Evolutionary conservation across 1,140 invertebrate species (phyloP), one percentile per base, ranked within the genome.

Genomic region (Subanguina moxae): DNA sequence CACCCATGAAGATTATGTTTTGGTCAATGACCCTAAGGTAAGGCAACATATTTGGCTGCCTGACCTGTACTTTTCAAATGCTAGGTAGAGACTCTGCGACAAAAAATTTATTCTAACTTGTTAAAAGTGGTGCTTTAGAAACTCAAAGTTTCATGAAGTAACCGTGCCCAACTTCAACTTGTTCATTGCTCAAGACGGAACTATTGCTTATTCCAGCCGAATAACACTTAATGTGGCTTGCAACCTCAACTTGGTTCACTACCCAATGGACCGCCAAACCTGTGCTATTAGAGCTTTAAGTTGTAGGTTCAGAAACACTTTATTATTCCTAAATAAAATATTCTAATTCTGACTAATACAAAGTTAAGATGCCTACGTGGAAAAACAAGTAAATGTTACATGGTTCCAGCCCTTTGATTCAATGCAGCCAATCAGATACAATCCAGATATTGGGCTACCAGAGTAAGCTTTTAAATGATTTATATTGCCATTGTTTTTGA

Each of bases 11-110:
- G 78, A 81, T 38, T 82, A 82, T 59, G 57, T 80, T 46, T 64
- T 81, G n/a, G 72, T 81, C 59, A 78, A 76, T 52, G 77, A 81
- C 42, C 64, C 65, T 28, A 68, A 73, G 38, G 68, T 82, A 46
- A 62, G 73, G 27, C 70, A 81, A 19, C 64, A 78, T 58, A 76
- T 81, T 38, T 81, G 79, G 78, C 87, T 88, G 64, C 78, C 79
- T 17, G 79, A 81, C 64, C 59, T 81, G 11, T 81, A 81, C 70
- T 82, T 81, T 67, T 64, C 79, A 15, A 81, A 80, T 75, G 78
- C 78, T 17, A 61, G 76, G 30, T 62, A 57, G n/a, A n/a, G n/a
- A n/a, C n/a, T n/a, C n/a, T n/a, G n/a, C n/a, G n/a, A n/a, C n/a
- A n/a, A n/a, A n/a, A n/a, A n/a, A n/a, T n/a, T n/a, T n/a, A n/a